Base-by-base conservation (phyloP, 2,113 vertebrate species). In the Plestiodon gilberti region DNA sequence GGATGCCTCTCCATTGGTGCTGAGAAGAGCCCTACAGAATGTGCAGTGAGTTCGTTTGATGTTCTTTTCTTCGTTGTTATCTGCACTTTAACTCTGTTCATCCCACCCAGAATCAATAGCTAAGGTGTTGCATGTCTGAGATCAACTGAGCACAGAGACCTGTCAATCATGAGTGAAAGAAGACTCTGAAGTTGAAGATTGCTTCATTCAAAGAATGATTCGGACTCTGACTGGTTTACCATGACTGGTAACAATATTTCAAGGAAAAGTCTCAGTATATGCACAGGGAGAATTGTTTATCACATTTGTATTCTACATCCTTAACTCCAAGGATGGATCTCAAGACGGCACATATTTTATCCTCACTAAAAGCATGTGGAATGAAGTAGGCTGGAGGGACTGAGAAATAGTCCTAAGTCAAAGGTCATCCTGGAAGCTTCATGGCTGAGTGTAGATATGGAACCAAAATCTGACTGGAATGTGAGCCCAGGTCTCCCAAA, bases 1-100 rank as follows among this genome's bases (percentile, higher is more conserved):
- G 85, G 85, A 81, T 87, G 85, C 33, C 85, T 87, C 78, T 67
- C 85, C 43, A 87, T 87, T 64, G 85, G 85, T 75, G 85, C 85
- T 81, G 85, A 87, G 78, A 87, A 87, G 85, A 87, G 85, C 70
- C 85, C 85, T 65, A 87, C 85, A 2, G 85, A 87, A 23, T 87
- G 78, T 81, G 85, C 85, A 28, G 85, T 87, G 70, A 85, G 76
- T 78, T 62, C 48, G 40, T 22, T 23, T 81, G 78, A 74, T 22
- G 6, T 65, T 64, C 38, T 86, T 65, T 75, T 43, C 84, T 73
- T 30, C 48, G 11, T 30, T 48, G 33, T 43, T 61, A 76, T 4
- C 22, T 71, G 13, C 38, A 71, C 14, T 79, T 71, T 61, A 43
- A 71, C 10, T 33, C 59, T 79, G 28, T 43, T 40, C 25, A 48